Evolutionary conservation across 2,888 invertebrate genomes (phyloP).

Genomic region (Melieria crassipennis): DNA sequence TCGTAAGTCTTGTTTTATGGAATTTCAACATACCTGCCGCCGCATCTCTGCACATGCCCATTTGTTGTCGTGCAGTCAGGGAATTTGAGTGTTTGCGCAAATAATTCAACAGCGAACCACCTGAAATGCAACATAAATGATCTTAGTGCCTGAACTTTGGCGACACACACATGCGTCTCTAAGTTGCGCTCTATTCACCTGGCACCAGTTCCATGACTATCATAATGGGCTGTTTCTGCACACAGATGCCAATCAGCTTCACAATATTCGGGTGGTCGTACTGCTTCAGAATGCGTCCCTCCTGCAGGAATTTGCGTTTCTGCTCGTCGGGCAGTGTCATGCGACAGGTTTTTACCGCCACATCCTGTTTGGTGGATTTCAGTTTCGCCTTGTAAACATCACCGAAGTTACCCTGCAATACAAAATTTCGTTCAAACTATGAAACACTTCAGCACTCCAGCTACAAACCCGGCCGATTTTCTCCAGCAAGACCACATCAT

Average conservation of each 20-base stretch:
- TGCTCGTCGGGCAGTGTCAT: slow-evolving; percentile 93
- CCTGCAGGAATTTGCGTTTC: slow-evolving; percentile 93
- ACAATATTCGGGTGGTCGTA: slow-evolving; percentile 98
- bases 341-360: slow-evolving; percentile 95
- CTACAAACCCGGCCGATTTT: slow-evolving; percentile 90
- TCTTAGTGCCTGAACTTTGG: too few species aligned
- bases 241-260: slow-evolving; percentile 95
- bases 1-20: not conserved
- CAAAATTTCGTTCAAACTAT: not conserved
- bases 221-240: slow-evolving; percentile 98
- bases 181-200: slow-evolving; percentile 44
- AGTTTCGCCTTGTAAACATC: slow-evolving; percentile 94
- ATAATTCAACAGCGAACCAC: slow-evolving; percentile 90
- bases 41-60: slow-evolving; percentile 93
- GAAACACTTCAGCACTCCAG: not conserved
- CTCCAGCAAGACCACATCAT: slow-evolving; percentile 89
- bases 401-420: slow-evolving; percentile 91
- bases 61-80: slow-evolving; percentile 74
- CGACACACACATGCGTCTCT: too few species aligned
- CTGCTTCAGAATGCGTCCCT: slow-evolving; percentile 94
- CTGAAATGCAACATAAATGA: slow-evolving; percentile 63
- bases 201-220: slow-evolving; percentile 97
- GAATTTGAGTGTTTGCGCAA: slow-evolving; percentile 80
- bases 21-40: slow-evolving; percentile 74
- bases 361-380: slow-evolving; percentile 83